phyloP scores from a whole-genome alignment of 2,888 invertebrate species.

The Anorthoa munda region DNA sequence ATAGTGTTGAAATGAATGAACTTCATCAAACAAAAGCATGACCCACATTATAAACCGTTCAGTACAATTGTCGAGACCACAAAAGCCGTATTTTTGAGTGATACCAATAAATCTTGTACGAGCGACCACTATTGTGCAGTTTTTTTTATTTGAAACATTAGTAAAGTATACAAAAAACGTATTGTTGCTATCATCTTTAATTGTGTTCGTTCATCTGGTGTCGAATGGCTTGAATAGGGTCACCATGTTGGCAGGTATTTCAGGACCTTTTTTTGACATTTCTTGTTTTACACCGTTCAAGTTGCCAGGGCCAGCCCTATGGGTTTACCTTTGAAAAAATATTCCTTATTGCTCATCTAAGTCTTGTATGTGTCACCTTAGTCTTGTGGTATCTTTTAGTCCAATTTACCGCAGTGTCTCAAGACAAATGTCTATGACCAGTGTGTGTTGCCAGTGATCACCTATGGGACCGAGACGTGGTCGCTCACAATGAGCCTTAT shows the following conservation, averaged over 20 bases:
- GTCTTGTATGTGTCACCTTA: no score
- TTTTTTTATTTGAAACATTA: constrained; percentile 53
- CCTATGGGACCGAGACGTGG: no score
- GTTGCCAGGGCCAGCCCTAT: no score
- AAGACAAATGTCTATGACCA: no score
- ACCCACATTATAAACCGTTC: constrained; percentile 31
- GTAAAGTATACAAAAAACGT: constrained; percentile 52
- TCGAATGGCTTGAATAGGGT: constrained; percentile 38
- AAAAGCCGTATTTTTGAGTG: constrained; percentile 47
- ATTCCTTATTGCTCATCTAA: no score
- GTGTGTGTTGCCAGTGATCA: no score
- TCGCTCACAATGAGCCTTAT: no score
- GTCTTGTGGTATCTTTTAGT: no score
- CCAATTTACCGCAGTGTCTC: no score
- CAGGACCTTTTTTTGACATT: constrained; percentile 11
- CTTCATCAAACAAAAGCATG: constrained; percentile 19
- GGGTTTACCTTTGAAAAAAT: no score
- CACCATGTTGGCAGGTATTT: constrained; percentile 17
- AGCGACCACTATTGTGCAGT: constrained; percentile 39
- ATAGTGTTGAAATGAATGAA: constrained; percentile 4
- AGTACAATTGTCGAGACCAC: constrained; percentile 29
- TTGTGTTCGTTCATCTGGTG: constrained; percentile 56
- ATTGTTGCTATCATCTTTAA: constrained; percentile 54
- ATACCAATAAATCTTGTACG: constrained; percentile 55
- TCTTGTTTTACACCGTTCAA: no score